phyloP scores from a whole-genome alignment of 2,113 vertebrate species.

The Xenus cinereus region DNA sequence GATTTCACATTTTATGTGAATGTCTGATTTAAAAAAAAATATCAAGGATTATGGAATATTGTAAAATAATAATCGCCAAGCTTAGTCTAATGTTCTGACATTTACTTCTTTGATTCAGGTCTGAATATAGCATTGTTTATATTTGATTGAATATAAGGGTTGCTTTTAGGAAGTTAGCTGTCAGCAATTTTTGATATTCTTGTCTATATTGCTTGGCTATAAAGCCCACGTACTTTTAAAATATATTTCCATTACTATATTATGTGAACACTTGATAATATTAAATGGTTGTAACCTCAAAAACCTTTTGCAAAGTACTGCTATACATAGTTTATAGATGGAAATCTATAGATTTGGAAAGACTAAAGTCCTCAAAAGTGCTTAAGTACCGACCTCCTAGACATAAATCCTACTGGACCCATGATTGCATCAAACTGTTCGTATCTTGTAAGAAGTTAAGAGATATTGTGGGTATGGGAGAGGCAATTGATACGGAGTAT shows the following conservation, averaged over 20 bases:
- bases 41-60: not conserved
- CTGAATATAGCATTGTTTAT: not conserved
- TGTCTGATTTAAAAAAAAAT: not conserved
- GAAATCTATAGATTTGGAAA: not conserved
- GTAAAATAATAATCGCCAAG: not conserved
- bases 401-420: not conserved
- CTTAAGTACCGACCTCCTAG: not conserved
- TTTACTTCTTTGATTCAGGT: not conserved
- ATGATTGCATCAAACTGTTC: not conserved
- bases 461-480: not conserved
- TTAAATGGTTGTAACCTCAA: not conserved
- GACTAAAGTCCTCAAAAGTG: not conserved
- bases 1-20: not conserved
- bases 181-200: not conserved
- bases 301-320: not conserved
- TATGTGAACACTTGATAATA: not conserved
- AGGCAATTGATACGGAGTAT: not conserved
- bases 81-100: not conserved
- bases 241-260: not conserved
- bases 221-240: not conserved
- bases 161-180: not conserved
- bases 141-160: not conserved
- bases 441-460: not conserved
- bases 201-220: not conserved
- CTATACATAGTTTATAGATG: not conserved